phyloP scores from a whole-genome alignment of 2,113 vertebrate species.

The Peucedramus taeniatus region DNA sequence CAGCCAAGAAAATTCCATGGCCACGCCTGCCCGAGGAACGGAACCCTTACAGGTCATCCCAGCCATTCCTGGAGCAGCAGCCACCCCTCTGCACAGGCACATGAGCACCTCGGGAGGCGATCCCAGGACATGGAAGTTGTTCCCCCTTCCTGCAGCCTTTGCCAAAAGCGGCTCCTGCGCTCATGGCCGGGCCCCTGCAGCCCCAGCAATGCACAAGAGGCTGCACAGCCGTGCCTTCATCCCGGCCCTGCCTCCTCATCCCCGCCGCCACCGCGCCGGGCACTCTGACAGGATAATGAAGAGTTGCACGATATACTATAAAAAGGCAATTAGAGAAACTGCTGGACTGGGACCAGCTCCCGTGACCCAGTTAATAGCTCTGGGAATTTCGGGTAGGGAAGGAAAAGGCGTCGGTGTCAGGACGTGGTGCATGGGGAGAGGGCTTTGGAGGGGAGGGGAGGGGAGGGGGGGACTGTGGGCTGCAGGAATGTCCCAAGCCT shows the following conservation, averaged over 20 bases:
- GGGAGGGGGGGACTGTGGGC: not conserved
- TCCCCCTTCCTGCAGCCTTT: not conserved
- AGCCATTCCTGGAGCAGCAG: not conserved
- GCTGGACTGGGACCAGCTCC: conserved; percentile 74
- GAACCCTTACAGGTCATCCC: fast-evolving
- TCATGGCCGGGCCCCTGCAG: not conserved
- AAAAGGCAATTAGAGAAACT: conserved; percentile 83
- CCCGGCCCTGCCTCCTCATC: not conserved
- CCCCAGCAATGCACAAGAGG: not conserved
- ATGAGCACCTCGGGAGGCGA: fast-evolving
- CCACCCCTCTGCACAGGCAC: not conserved
- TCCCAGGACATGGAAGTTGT: not conserved
- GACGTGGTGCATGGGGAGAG: fast-evolving
- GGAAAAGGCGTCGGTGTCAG: not conserved
- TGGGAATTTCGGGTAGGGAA: conserved; percentile 18
- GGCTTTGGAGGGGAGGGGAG: not conserved
- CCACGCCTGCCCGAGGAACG: not conserved
- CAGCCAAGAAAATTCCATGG: fast-evolving
- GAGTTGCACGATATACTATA: conserved; percentile 72
- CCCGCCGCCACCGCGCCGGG: not conserved
- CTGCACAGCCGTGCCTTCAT: not conserved
- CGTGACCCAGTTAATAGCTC: conserved; percentile 79
- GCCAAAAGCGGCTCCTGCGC: not conserved
- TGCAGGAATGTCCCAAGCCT: too few species aligned
- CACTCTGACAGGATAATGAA: conserved; percentile 80